Evolutionary conservation across 2,888 invertebrate species (phyloP).

Genomic region (Acleris emargana): DNA sequence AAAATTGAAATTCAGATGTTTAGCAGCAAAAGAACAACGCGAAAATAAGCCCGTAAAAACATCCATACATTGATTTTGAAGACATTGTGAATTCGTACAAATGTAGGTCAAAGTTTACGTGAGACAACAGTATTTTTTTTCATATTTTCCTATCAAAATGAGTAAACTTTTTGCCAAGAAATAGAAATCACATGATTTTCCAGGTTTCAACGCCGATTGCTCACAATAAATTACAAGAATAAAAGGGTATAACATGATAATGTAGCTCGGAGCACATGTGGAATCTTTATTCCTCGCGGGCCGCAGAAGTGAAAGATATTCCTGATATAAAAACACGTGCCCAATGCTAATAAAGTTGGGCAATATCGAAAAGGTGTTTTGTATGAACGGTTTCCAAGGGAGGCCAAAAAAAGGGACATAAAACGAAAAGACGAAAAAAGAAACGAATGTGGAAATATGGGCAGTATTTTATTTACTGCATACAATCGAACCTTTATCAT

Average conservation of each 20-base stretch:
- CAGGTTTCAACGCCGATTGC: constrained; percentile 53
- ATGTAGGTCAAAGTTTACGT: too few relatives aligned
- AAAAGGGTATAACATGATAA: constrained; percentile 62
- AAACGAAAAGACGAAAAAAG: constrained; percentile 74
- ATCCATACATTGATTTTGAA: too few relatives aligned
- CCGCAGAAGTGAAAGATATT: constrained; percentile 75
- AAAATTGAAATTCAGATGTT: constrained; percentile 3
- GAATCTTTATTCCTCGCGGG: constrained; percentile 70
- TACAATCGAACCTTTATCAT: constrained; percentile 82
- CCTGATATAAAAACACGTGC: constrained; percentile 79
- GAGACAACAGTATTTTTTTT: too few relatives aligned
- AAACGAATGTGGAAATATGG: constrained; percentile 81
- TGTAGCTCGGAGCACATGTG: constrained; percentile 64
- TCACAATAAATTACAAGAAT: constrained; percentile 60
- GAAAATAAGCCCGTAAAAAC: neutral
- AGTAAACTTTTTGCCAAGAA: neutral
- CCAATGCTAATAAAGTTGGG: constrained; percentile 80
- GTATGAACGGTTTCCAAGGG: constrained; percentile 77
- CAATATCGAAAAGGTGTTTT: constrained; percentile 81
- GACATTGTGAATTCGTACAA: too few relatives aligned
- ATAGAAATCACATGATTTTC: constrained; percentile 49
- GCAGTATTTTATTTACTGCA: constrained; percentile 83
- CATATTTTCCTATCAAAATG: too few relatives aligned
- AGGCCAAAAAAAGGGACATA: constrained; percentile 78
- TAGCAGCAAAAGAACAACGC: neutral